These are phyloP conservation scores for Kryptopterus vitreolus DNA, from an alignment of 2,797 vertebrate species.

Conservation along the genomic window DNA sequence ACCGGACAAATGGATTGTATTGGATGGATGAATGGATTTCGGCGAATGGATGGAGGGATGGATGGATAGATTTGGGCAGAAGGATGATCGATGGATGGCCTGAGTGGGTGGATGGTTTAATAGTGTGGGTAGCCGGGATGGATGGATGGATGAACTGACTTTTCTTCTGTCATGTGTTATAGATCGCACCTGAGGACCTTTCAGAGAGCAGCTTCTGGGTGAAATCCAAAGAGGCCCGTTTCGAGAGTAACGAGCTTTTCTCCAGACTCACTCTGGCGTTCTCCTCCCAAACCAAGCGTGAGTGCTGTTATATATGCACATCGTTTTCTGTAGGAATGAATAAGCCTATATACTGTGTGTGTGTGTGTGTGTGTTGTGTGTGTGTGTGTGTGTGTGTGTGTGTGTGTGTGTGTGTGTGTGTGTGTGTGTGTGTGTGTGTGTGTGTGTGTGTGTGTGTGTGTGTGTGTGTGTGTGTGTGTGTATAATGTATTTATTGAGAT, in stretches of 20 bases:
- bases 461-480: too few species aligned
- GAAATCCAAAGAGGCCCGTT: conserved; percentile 80
- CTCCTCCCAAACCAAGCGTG: conserved; percentile 85
- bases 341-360: too few species aligned
- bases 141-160: conserved; percentile 37
- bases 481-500: too few species aligned
- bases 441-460: too few species aligned
- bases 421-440: too few species aligned
- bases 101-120: background rate
- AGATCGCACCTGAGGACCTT: conserved; percentile 84
- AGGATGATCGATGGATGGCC: conserved; percentile 36
- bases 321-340: too few species aligned
- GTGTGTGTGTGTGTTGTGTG: too few species aligned
- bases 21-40: conserved; percentile 33
- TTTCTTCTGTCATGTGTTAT: conserved; percentile 30
- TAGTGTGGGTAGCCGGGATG: too few species aligned
- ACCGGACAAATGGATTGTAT: background rate
- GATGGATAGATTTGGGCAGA: conserved; percentile 16
- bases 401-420: too few species aligned
- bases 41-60: conserved; percentile 33
- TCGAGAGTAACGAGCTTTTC: conserved; percentile 86
- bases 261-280: conserved; percentile 86
- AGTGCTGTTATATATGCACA: conserved; percentile 62
- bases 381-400: too few species aligned
- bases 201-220: conserved; percentile 86